Conservation (phyloP, 2,113 vertebrate genomes). For the Xyliphius kryptos region DNA sequence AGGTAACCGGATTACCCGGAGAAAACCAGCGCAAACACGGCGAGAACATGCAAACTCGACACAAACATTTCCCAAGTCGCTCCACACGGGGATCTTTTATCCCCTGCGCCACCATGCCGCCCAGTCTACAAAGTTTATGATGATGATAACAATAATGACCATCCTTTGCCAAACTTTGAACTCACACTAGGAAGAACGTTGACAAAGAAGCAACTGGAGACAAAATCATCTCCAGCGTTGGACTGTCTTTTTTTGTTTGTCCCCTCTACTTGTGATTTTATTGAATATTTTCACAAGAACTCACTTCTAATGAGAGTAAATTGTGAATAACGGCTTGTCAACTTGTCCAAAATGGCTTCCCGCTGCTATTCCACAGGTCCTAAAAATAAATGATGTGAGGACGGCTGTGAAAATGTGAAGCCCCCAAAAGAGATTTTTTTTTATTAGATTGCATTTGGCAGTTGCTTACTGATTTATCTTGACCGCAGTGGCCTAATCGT, state of each 20-base stretch:
- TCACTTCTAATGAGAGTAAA: background rate
- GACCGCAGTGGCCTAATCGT: slow-evolving; percentile 7
- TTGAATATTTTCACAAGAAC: background rate
- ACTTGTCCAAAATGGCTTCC: background rate
- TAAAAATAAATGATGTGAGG: background rate
- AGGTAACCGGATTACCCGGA: too few relatives aligned
- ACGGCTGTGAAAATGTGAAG: background rate
- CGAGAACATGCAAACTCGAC: too few relatives aligned
- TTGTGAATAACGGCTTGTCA: background rate
- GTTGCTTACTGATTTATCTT: slow-evolving; percentile 12
- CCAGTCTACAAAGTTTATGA: too few relatives aligned
- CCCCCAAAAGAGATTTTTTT: background rate
- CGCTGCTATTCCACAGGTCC: background rate
- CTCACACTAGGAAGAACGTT: too few relatives aligned
- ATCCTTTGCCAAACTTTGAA: too few relatives aligned
- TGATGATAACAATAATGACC: too few relatives aligned
- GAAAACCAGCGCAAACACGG: too few relatives aligned
- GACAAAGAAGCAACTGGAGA: too few relatives aligned
- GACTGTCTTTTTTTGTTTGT: background rate
- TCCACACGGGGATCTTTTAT: too few relatives aligned
- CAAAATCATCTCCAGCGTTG: too few relatives aligned
- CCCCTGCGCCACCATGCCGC: too few relatives aligned
- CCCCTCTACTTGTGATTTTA: slow-evolving; percentile 1
- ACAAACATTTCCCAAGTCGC: too few relatives aligned
- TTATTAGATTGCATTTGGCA: background rate